Evolutionary conservation across 2,888 invertebrate species (phyloP), one percentile per base, ranked within the genome.

Genomic region (Drosophila kanekoi): DNA sequence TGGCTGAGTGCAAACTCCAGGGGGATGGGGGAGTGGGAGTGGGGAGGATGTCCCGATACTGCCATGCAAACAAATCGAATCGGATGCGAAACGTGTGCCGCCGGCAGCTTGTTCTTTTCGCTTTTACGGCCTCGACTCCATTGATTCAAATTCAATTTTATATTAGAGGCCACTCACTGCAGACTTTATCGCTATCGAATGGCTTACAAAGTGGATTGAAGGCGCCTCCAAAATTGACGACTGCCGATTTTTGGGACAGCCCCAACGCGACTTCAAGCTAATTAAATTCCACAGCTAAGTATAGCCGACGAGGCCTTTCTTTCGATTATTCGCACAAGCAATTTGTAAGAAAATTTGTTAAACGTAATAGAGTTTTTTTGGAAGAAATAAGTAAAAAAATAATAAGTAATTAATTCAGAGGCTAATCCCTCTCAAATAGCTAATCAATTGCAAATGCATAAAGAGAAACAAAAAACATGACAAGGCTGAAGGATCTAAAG

Each of bases 111-210:
- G 63, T 64, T 49, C 66, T 71, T 64, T 72, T 49, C 57, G 70
- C 70, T 77, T 86, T 83, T 86, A 77, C 70, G 87, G 61, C 70
- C 77, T 70, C 84, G 67, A 68, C 78, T 89, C 75, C 89, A 83
- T 84, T 87, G 84, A 85, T 85, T 85, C 89, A 87, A 85, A 89
- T 85, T 85, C 89, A 89, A 85, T 89, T 89, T 89, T 57, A 79
- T 87, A 83, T 89, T 85, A 83, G 87, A 83, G 71, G 63, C 23
- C 89, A 74, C 89, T 73, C 82, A 79, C 79, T 80, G 70, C 66
- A 69, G 74, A 76, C 81, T 78, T 85, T 86, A 89, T n/a, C n/a
- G n/a, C n/a, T n/a, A n/a, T n/a, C n/a, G n/a, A n/a, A n/a, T 85
- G 77, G 84, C 89, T 87, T 70, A 83, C 77, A 89, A 84, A 89